Base-by-base conservation (phyloP, 2,113 vertebrate species). In the Puma concolor region DNA sequence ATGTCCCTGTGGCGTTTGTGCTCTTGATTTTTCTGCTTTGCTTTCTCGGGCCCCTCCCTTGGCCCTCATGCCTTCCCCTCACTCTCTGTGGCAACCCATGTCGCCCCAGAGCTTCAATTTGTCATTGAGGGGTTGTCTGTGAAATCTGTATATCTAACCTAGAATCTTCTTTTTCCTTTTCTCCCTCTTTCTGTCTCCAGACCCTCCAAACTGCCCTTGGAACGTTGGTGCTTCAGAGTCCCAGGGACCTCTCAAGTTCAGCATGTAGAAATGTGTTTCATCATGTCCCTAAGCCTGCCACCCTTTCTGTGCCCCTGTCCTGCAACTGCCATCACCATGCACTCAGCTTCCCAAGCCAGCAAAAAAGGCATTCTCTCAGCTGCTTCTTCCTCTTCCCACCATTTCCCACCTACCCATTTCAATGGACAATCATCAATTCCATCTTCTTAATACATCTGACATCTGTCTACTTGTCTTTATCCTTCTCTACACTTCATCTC, bases 1-100 rank as follows among this genome's bases (percentile, higher is more conserved):
- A 0, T 48, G 57, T 12, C 64, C 50, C 1, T 29, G 29, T 36
- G 67, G 67, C 31, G 64, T 90, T 63, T 38, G 3, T 8, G 66
- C 27, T 23, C n/a, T 6, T 19, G 8, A 44, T 57, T 31, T 52
- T 44, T 36, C 74, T 52, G 44, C 81, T 81, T 66, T 7, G 2
- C 16, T 21, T 29, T 33, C 57, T 13, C 7, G 7, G n/a, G 33
- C 44, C 38, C 64, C 41, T 31, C n/a, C 11, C 52, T 36, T 23
- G 63, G 60, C 16, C 29, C 54, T 16, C 52, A 19, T 10, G 36
- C 1, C 72, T 41, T 54, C 50, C 64, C 67, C 2, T 11, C 11
- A 0, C 63, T 54, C 52, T 48, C 7, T 1, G 0, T 76, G 72
- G 66, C n/a, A 23, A 25, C 21, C 36, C 15, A 64, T n/a, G 17